phyloP scores from a whole-genome alignment of 30 jellyfish, hydroid and myxozoan species.

The Pseudorhiza aurosa region DNA sequence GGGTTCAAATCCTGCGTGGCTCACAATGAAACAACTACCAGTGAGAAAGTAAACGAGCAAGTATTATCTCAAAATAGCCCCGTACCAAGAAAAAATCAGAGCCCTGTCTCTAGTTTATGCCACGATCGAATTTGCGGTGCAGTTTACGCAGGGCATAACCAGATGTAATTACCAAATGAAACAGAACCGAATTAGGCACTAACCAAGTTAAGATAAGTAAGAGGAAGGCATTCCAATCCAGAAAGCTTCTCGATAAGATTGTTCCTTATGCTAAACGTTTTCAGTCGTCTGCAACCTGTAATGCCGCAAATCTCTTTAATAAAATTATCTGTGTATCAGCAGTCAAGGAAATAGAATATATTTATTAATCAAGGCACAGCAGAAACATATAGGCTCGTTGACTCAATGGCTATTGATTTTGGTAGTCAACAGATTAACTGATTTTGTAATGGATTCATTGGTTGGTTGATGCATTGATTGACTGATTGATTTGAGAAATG shows the following conservation, averaged over 20 bases:
- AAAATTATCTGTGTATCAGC: slow-evolving; percentile 29
- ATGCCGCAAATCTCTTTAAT: slow-evolving; percentile 72
- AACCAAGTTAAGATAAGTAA: slow-evolving; percentile 63
- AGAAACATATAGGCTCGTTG: background rate
- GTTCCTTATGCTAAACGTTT: slow-evolving; percentile 43
- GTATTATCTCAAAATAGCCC: no score
- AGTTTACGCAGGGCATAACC: no score
- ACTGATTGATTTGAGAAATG: background rate
- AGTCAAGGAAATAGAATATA: slow-evolving; percentile 14
- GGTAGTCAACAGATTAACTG: background rate
- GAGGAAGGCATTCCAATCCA: slow-evolving; percentile 63
- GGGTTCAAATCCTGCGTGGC: no score
- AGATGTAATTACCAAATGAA: background rate
- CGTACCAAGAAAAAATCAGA: no score
- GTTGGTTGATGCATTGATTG: no score
- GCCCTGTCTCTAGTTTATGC: no score
- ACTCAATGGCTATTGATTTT: background rate
- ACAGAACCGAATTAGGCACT: slow-evolving; percentile 6
- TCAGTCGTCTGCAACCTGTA: slow-evolving; percentile 53
- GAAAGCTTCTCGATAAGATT: slow-evolving; percentile 48
- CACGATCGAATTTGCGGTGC: no score
- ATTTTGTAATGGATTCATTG: background rate
- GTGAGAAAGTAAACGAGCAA: no score
- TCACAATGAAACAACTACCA: no score
- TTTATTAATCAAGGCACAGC: background rate